These are phyloP conservation scores for Ambastaia sidthimunki DNA, from an alignment of 2,797 vertebrate genomes.

Conservation along the genomic window DNA sequence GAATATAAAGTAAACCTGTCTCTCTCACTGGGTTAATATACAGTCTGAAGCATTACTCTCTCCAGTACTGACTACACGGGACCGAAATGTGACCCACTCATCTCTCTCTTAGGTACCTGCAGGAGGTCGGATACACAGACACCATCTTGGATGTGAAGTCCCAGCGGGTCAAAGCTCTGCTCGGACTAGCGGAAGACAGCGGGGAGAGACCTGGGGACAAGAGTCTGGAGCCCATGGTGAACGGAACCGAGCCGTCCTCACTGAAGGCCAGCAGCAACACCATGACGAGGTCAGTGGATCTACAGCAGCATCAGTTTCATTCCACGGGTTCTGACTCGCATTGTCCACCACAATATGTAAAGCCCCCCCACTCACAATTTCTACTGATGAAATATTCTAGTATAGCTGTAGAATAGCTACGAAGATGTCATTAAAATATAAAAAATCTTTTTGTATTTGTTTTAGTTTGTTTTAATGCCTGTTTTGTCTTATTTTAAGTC, in stretches of 20 bases:
- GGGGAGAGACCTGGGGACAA: conserved; percentile 84
- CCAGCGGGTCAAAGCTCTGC: conserved; percentile 89
- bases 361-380: too few species aligned
- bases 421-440: too few species aligned
- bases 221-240: conserved; percentile 89
- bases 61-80: neutral
- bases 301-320: neutral
- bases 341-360: too few species aligned
- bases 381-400: too few species aligned
- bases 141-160: conserved; percentile 98
- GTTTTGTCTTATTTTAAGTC: too few species aligned
- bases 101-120: conserved; percentile 85
- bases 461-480: too few species aligned
- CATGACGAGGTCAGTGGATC: conserved; percentile 50
- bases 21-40: neutral
- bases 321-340: too few species aligned
- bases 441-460: too few species aligned
- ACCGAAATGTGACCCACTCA: neutral
- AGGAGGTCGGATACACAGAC: conserved; percentile 98
- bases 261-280: conserved; percentile 84
- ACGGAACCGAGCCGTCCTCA: conserved; percentile 88
- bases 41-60: neutral
- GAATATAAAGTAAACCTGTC: neutral
- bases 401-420: too few species aligned
- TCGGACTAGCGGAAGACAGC: conserved; percentile 88